Evolutionary conservation across 2,113 vertebrate genomes (phyloP).

Genomic region (Tachycineta bicolor): DNA sequence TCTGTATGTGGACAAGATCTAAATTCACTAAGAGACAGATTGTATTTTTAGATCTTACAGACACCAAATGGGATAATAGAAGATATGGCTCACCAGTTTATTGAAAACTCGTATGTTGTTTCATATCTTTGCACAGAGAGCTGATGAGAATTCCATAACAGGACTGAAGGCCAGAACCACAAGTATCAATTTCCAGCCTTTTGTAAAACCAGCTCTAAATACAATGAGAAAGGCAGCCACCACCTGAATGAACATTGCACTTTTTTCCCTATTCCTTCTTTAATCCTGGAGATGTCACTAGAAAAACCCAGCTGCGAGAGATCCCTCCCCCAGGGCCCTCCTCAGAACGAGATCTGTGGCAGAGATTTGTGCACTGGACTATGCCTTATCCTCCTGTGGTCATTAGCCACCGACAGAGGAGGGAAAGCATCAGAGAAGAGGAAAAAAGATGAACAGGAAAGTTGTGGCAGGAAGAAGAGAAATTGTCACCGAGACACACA

Average conservation of each 20-base stretch:
- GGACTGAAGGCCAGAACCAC: slow-evolving; percentile 86
- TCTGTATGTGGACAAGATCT: background rate
- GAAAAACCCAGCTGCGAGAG: background rate
- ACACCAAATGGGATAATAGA: background rate
- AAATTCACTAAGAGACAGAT: background rate
- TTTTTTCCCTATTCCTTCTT: slow-evolving; percentile 85
- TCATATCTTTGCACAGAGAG: slow-evolving; percentile 78
- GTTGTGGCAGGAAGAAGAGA: background rate
- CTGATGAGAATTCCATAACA: slow-evolving; percentile 78
- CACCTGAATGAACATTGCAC: slow-evolving; percentile 82
- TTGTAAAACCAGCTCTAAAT: slow-evolving; percentile 81
- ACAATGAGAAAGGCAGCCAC: slow-evolving; percentile 77
- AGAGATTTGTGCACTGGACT: background rate
- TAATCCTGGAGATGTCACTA: slow-evolving; percentile 88
- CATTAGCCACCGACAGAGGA: background rate
- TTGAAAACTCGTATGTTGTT: background rate
- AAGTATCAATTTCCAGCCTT: slow-evolving; percentile 87
- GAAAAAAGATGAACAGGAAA: background rate
- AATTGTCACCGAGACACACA: too few species aligned
- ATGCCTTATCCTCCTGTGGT: background rate
- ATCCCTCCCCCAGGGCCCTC: background rate
- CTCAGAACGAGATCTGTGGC: background rate
- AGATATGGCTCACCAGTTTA: background rate
- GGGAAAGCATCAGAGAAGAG: background rate
- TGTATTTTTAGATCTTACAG: background rate